Evolutionary conservation across 2,888 invertebrate species (phyloP).

Genomic region (Xanthorhoe designata): DNA sequence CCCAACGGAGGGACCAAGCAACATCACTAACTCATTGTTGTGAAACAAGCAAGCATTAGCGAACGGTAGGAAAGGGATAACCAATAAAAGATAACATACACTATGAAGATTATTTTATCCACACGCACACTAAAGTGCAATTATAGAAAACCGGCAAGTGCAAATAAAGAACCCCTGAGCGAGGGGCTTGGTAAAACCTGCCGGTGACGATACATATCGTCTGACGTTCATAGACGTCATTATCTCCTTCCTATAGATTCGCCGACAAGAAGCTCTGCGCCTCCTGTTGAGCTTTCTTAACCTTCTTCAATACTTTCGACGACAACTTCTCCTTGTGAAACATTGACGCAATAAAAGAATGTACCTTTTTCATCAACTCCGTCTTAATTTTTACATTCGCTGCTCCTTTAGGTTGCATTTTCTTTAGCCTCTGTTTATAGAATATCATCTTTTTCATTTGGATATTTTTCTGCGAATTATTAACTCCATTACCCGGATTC

Average conservation of each 20-base stretch:
- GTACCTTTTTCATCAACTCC: slow-evolving; percentile 57
- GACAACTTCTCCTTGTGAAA: slow-evolving; percentile 52
- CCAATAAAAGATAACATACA: slow-evolving; percentile 59
- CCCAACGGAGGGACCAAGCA: too few relatives aligned
- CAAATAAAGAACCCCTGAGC: slow-evolving; percentile 53
- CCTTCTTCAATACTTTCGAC: slow-evolving; percentile 63
- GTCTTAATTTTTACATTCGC: slow-evolving; percentile 56
- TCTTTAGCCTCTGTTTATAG: slow-evolving; percentile 56
- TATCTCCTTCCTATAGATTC: slow-evolving; percentile 56
- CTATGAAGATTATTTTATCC: slow-evolving; percentile 79
- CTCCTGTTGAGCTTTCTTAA: slow-evolving; percentile 63
- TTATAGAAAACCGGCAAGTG: slow-evolving; percentile 68
- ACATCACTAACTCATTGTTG: too few relatives aligned
- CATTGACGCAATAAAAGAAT: slow-evolving; percentile 56
- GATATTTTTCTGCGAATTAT: slow-evolving; percentile 26
- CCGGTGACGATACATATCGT: slow-evolving; percentile 47
- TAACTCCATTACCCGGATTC: slow-evolving; percentile 29
- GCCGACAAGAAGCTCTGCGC: slow-evolving; percentile 66
- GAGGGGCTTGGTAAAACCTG: slow-evolving; percentile 51
- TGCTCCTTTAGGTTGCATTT: slow-evolving; percentile 50
- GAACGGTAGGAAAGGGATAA: not conserved
- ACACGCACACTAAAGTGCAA: slow-evolving; percentile 75
- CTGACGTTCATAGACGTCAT: slow-evolving; percentile 51
- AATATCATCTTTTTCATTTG: slow-evolving; percentile 54
- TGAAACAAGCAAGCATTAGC: not conserved